These are phyloP conservation scores for Podarcis muralis DNA, from an alignment of 2,113 vertebrate genomes.

Conservation along the genomic window DNA sequence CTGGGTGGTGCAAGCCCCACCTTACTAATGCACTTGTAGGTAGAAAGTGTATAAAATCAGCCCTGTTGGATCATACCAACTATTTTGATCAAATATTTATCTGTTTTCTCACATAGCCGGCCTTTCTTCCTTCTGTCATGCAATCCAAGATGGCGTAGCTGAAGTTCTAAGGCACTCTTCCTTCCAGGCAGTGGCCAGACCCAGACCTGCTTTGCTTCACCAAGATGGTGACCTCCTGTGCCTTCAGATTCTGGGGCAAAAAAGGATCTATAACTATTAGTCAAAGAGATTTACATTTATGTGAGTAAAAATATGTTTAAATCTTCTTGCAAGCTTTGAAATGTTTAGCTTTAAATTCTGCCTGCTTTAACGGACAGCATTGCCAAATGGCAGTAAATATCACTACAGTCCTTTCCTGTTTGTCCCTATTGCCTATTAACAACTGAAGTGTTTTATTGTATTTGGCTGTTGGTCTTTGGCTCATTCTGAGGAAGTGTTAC, in stretches of 20 bases:
- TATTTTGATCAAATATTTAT: not conserved
- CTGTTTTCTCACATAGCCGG: no score
- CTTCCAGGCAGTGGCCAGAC: no score
- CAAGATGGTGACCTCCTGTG: no score
- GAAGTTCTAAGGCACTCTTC: no score
- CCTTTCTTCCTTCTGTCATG: no score
- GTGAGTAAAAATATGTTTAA: not conserved
- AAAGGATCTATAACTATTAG: not conserved
- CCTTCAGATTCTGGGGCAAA: not conserved
- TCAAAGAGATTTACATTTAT: not conserved
- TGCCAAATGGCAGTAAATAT: not conserved
- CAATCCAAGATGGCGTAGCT: no score
- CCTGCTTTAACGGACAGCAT: not conserved
- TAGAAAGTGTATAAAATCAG: not conserved
- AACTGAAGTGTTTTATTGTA: not conserved
- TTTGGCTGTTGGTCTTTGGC: not conserved
- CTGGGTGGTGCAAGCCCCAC: not conserved
- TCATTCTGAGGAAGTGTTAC: not conserved
- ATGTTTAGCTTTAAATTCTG: slow-evolving; percentile 17
- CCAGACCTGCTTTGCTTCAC: no score
- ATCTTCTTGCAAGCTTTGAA: not conserved
- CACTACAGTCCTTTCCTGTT: not conserved
- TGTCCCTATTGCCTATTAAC: not conserved
- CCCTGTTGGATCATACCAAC: not conserved
- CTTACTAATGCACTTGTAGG: not conserved